Base-by-base conservation (phyloP, 1,140 invertebrate species). In the Euura lappo region DNA sequence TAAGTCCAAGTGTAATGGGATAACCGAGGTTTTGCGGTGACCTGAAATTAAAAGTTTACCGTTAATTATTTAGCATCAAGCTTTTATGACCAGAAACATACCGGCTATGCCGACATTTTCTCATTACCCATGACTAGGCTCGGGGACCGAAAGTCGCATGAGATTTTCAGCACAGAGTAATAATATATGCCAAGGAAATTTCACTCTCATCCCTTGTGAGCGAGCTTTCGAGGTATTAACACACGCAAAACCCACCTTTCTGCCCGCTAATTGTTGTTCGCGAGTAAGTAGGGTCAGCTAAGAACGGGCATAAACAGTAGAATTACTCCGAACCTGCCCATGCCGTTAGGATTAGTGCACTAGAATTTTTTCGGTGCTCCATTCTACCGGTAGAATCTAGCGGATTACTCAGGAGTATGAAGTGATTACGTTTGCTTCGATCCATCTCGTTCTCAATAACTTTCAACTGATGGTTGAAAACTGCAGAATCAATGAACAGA, bases 221-320 rank as follows among this genome's bases (percentile, higher is more conserved):
- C 28, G 28, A 28, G 28, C 28, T 28, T 28, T 28, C 28, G 28
- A 28, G 28, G 28, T 28, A 28, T 28, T 28, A 28, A 28, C 28
- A 28, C 28, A 28, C 28, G 28, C 28, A 1, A 28, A 28, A 28
- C 28, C 28, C 28, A 28, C 28, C 28, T 64, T 64, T 64, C 60
- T 64, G 8, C 66, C 28, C 5, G 66, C 13, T 42, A 28, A 68
- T 42, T 68, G 66, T 68, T 44, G 44, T 68, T 68, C 44, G 66
- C 28, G 13, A 68, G 44, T 5, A 68, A 42, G 66, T 8, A 4
- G 66, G 13, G 13, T 68, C 44, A 68, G 10, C 13, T 10, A 68
- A 68, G 8, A 68, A 68, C 42, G 13, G 66, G 13, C 66, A 10
- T 13, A 68, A 44, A 8, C 11, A 42, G 66, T 28, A 8, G 66